Conservation (phyloP, 2,797 vertebrate genomes). For the Schizopygopsis malacanthus region DNA sequence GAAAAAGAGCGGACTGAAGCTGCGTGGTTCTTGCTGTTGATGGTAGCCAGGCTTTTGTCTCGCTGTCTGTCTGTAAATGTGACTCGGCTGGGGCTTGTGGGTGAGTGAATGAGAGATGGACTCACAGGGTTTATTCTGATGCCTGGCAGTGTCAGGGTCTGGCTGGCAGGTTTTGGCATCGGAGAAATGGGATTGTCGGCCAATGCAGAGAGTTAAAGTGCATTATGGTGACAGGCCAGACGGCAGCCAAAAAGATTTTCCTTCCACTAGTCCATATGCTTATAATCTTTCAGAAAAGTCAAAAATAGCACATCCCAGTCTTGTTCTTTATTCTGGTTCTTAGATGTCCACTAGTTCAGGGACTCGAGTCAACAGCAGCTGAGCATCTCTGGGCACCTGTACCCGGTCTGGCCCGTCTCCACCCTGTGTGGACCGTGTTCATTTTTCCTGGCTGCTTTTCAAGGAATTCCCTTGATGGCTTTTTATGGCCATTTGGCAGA, state of each 20-base stretch:
- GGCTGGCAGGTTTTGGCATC: constrained; percentile 47
- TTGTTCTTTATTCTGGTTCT: not conserved
- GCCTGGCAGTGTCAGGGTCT: constrained; percentile 58
- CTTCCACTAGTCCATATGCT: not conserved
- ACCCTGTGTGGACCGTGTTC: constrained; percentile 65
- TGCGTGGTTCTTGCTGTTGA: not conserved
- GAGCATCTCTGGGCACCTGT: constrained; percentile 70
- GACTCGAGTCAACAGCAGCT: constrained; percentile 71
- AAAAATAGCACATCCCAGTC: not conserved
- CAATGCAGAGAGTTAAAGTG: constrained; percentile 72
- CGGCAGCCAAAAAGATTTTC: constrained; percentile 66
- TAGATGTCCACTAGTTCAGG: constrained; percentile 65
- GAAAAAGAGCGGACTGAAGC: constrained; percentile 8
- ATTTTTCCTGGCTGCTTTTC: constrained; percentile 51
- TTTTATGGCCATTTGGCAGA: constrained; percentile 27
- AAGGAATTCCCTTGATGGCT: constrained; percentile 39
- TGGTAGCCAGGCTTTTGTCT: constrained; percentile 20
- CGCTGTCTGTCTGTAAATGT: constrained; percentile 17
- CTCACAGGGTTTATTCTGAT: constrained; percentile 31
- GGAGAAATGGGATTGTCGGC: constrained; percentile 66
- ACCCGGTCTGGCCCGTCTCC: constrained; percentile 47
- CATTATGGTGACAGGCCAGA: constrained; percentile 69
- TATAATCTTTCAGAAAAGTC: not conserved
- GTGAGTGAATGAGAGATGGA: constrained; percentile 37
- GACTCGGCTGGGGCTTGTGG: constrained; percentile 10